Evolutionary conservation across 2,113 vertebrate species (phyloP).

Genomic region (Alligator mississippiensis): DNA sequence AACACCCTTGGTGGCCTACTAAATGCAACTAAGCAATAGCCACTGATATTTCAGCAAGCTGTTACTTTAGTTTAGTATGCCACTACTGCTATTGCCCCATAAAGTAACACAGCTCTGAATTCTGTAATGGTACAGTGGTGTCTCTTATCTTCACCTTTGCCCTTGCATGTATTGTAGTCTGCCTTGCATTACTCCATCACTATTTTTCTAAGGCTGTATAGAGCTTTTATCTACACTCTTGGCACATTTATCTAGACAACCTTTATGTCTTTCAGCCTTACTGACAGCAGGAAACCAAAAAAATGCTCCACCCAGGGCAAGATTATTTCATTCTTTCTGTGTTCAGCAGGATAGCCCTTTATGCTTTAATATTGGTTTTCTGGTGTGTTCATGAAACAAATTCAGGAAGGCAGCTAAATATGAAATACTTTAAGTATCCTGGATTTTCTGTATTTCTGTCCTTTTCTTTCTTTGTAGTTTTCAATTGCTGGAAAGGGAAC

Average conservation of each 20-base stretch:
- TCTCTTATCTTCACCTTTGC: neutral
- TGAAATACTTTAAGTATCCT: neutral
- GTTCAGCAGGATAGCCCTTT: neutral
- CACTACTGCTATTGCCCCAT: neutral
- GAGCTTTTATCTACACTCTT: neutral
- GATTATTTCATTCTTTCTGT: neutral
- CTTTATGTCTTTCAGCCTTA: neutral
- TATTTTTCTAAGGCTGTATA: neutral
- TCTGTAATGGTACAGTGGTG: neutral
- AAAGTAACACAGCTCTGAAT: neutral
- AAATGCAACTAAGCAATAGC: neutral
- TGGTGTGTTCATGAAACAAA: neutral
- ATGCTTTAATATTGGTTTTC: neutral
- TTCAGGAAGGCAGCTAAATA: neutral
- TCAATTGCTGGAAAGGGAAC: neutral
- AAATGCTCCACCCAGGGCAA: neutral
- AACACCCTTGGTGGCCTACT: neutral
- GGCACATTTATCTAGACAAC: neutral
- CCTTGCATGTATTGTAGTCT: neutral
- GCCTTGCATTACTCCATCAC: neutral
- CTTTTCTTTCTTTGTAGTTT: neutral
- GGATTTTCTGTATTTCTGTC: neutral
- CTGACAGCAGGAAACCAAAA: neutral
- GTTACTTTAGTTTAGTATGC: neutral
- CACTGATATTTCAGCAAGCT: neutral